A percentile compares a stretch with the other conserved stretches of the same genome.
These are phyloP conservation scores for Tinamus major DNA, from an alignment of 2,797 vertebrate genomes.

Conservation along the genomic window DNA sequence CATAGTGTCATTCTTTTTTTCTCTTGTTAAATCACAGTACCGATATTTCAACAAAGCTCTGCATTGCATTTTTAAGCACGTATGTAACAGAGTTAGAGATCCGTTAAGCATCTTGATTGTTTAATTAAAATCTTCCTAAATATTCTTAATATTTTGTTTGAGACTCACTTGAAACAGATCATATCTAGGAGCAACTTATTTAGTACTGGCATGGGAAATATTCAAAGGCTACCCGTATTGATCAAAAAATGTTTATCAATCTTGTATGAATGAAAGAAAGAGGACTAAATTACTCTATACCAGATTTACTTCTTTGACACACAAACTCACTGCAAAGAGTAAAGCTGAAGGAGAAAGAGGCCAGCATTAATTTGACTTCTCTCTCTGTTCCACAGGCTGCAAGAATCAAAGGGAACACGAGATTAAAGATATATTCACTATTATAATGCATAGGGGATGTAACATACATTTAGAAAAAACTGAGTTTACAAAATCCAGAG, in stretches of 20 bases:
- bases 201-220: background rate
- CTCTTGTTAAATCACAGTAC: background rate
- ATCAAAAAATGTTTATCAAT: background rate
- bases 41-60: background rate
- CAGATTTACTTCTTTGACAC: background rate
- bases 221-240: background rate
- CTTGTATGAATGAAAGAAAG: background rate
- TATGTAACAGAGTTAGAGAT: background rate
- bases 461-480: constrained; percentile 54
- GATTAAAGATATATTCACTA: constrained; percentile 43
- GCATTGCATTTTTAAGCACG: background rate
- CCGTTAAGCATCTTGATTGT: background rate
- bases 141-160: background rate
- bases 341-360: background rate
- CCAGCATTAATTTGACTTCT: constrained; percentile 28
- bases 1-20: background rate
- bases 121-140: background rate
- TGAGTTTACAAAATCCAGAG: constrained; percentile 62
- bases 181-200: background rate
- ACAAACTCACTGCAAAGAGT: constrained; percentile 3
- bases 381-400: constrained; percentile 24
- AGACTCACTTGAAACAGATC: background rate
- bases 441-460: constrained; percentile 24
- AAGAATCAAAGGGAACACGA: constrained; percentile 38
- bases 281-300: background rate